Evolutionary conservation across 2,797 vertebrate genomes (phyloP), one percentile per base, ranked within the genome.

Genomic region (Emys orbicularis): DNA sequence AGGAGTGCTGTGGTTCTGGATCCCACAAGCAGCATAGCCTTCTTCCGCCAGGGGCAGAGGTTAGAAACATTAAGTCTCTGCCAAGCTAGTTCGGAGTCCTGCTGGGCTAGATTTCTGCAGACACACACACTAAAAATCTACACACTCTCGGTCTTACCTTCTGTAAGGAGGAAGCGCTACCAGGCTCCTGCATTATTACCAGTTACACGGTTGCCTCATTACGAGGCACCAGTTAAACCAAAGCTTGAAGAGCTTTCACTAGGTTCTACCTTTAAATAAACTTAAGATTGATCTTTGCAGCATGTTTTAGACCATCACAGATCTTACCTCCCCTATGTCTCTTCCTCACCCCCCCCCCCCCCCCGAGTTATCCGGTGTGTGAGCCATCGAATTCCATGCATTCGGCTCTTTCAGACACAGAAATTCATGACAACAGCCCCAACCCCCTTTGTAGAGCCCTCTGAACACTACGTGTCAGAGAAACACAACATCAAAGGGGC

Each of bases 391-490:
- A 72, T 41, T 72, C 65, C 37, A n/a, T 23, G n/a, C 25, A 27
- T 76, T 37, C n/a, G 61, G 31, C 34, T n/a, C 41, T 76, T 44
- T 76, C 72, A 27, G 72, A 76, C 72, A 12, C 41, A 47, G 41
- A 76, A 76, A 44, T 76, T 8, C 77, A 31, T 0, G 19, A 21
- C 37, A 37, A 3, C 50, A 2, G 3, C 12, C 54, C 41, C 47
- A 2, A 0, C 12, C 16, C 19, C 31, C 2, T 72, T 68, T 4
- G 2, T 1, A 0, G 34, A 3, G 12, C 18, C 0, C 0, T 47
- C 56, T 13, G 2, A 76, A 47, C 47, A 49, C 29, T 21, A 1
- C 12, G 12, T 3, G 11, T 27, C 8, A 47, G 65, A 21, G n/a
- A 23, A 37, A n/a, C 18, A n/a, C n/a, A 72, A 72, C n/a, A 23